Percentiles rank a stretch among this genome's conserved stretches.
Conservation (phyloP, 2,888 invertebrate genomes). For the Isotomurus palustris region DNA sequence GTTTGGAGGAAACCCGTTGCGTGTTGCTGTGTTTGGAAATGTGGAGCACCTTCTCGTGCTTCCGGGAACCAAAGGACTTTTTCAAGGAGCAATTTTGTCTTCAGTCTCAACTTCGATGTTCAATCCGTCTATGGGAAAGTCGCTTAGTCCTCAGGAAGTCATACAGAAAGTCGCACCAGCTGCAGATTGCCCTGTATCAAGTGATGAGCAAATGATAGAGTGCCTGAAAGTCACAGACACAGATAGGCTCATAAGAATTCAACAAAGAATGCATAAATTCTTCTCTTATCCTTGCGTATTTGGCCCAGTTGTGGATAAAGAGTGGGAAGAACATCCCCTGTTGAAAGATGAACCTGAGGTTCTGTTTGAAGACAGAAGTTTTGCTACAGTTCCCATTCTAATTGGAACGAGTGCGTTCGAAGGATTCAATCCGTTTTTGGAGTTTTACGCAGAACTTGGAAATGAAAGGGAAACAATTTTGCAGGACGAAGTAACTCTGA, state of each 20-base stretch:
- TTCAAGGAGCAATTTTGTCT: conserved; percentile 34
- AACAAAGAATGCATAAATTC: conserved; percentile 31
- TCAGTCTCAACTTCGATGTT: conserved; percentile 29
- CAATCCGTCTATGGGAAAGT: conserved; percentile 18
- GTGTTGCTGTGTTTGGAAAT: conserved; percentile 39
- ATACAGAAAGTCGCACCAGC: conserved; percentile 11
- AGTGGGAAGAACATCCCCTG: conserved; percentile 23
- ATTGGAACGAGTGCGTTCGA: conserved; percentile 36
- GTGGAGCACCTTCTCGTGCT: conserved; percentile 37
- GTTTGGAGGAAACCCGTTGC: conserved; percentile 42
- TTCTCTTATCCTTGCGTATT: conserved; percentile 31
- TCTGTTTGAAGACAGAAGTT: conserved; percentile 27
- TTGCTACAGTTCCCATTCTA: conserved; percentile 33
- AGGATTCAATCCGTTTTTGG: conserved; percentile 38
- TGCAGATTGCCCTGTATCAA: conserved; percentile 13
- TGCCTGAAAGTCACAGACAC: neutral
- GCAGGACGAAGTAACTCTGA: conserved; percentile 7
- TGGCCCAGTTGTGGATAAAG: conserved; percentile 35
- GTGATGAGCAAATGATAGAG: neutral
- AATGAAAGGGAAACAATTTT: conserved; percentile 8
- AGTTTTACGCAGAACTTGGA: conserved; percentile 34
- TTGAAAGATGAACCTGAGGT: conserved; percentile 24
- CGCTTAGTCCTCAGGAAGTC: conserved; percentile 15
- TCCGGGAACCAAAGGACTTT: conserved; percentile 25
- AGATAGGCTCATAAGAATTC: conserved; percentile 11